Evolutionary conservation across 2,797 vertebrate genomes (phyloP).

Genomic region (Leucoraja ocellata): DNA sequence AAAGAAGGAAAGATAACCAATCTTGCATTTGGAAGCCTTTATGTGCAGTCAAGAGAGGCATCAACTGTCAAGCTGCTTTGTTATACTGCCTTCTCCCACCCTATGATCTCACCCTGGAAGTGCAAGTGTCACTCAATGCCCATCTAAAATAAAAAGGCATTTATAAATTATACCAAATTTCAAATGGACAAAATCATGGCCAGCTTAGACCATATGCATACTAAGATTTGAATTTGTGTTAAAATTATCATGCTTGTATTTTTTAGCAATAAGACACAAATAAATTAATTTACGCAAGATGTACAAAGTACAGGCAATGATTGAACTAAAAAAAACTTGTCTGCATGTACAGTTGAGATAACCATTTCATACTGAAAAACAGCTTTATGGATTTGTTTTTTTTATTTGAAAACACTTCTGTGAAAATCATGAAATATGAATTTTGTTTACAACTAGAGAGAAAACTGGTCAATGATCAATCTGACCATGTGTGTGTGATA

Average conservation of each 20-base stretch:
- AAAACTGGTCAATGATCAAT: not conserved
- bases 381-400: not conserved
- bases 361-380: not conserved
- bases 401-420: not conserved
- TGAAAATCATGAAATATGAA: constrained; percentile 30
- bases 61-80: not conserved
- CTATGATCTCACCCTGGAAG: not conserved
- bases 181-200: not conserved
- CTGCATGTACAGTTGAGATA: not conserved
- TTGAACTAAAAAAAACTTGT: not conserved
- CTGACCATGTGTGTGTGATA: not conserved
- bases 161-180: not conserved
- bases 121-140: not conserved
- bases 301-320: not conserved
- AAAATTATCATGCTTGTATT: not conserved
- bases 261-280: not conserved
- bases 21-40: not conserved
- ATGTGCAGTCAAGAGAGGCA: not conserved
- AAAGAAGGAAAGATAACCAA: not conserved
- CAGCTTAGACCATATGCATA: not conserved
- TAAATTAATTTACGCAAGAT: not conserved
- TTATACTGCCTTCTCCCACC: not conserved
- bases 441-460: not conserved
- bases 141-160: not conserved
- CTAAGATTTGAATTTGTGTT: not conserved